Percentiles rank a stretch among this genome's conserved stretches.
Evolutionary conservation across 2,888 invertebrate species (phyloP).

Genomic region (Aspidiotus rigidus): DNA sequence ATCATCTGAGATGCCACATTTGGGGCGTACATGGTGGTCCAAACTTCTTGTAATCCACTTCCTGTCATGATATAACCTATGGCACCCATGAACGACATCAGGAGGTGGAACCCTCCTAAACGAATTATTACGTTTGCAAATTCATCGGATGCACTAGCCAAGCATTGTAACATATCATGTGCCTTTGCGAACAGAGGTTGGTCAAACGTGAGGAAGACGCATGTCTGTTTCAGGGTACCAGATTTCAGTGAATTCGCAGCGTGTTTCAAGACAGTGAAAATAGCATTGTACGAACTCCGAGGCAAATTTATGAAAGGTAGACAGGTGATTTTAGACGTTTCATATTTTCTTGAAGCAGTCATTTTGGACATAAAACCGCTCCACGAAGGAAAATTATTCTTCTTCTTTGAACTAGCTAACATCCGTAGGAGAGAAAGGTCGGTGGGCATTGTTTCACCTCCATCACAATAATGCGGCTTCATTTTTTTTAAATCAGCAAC

Average conservation of each 20-base stretch:
- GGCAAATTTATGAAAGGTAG: neutral
- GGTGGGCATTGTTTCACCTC: neutral
- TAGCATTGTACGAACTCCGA: neutral
- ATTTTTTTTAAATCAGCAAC: too few relatives aligned
- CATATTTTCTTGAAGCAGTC: neutral
- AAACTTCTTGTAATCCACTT: conserved; percentile 42
- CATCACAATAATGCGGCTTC: too few relatives aligned
- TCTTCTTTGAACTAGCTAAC: neutral
- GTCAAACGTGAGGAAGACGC: neutral
- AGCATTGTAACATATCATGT: conserved; percentile 39
- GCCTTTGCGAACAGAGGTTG: conserved; percentile 40
- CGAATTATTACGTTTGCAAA: conserved; percentile 38
- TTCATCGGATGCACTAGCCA: too few relatives aligned
- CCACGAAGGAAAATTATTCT: too few relatives aligned
- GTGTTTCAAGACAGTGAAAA: neutral
- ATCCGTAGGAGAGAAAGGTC: neutral
- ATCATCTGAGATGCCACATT: conserved; percentile 40
- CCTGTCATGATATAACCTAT: conserved; percentile 42
- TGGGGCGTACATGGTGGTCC: conserved; percentile 39
- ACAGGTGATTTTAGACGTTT: neutral
- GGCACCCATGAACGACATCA: conserved; percentile 42
- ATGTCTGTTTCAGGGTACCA: neutral
- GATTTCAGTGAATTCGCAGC: neutral
- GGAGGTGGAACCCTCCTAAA: conserved; percentile 40
- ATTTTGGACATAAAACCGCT: neutral